phyloP scores from a whole-genome alignment of 2,797 vertebrate species.

The Gallinago nigripennis region DNA sequence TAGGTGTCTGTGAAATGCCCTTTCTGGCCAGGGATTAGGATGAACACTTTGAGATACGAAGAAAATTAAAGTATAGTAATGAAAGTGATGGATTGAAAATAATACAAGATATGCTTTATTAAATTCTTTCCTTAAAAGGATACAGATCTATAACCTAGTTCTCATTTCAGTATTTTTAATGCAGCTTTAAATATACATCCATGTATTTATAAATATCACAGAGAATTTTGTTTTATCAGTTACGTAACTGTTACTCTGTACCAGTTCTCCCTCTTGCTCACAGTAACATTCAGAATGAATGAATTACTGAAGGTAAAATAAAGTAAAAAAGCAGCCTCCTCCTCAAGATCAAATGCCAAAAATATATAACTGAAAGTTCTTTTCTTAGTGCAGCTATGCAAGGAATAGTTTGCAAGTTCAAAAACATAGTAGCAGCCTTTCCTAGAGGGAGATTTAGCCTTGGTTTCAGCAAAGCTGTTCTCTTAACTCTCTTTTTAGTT shows the following conservation, averaged over 20 bases:
- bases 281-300: background rate
- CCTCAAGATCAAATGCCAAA: conserved; percentile 25
- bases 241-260: background rate
- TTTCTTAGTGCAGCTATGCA: background rate
- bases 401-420: conserved; percentile 20
- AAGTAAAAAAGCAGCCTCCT: conserved; percentile 12
- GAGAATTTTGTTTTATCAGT: background rate
- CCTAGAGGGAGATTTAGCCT: background rate
- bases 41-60: background rate
- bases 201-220: background rate
- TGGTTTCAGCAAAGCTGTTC: background rate
- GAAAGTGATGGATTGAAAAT: background rate
- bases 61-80: background rate
- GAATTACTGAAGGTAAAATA: conserved; percentile 21
- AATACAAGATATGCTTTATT: background rate
- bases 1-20: background rate
- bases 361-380: background rate
- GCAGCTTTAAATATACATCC: background rate
- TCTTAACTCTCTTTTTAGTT: background rate
- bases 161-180: background rate
- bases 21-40: background rate
- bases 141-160: background rate
- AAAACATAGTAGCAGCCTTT: background rate
- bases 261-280: background rate
- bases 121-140: background rate